Percentiles rank a stretch among this genome's conserved stretches.
Conservation (phyloP, 2,113 vertebrate species). For the Lophius piscatorius region DNA sequence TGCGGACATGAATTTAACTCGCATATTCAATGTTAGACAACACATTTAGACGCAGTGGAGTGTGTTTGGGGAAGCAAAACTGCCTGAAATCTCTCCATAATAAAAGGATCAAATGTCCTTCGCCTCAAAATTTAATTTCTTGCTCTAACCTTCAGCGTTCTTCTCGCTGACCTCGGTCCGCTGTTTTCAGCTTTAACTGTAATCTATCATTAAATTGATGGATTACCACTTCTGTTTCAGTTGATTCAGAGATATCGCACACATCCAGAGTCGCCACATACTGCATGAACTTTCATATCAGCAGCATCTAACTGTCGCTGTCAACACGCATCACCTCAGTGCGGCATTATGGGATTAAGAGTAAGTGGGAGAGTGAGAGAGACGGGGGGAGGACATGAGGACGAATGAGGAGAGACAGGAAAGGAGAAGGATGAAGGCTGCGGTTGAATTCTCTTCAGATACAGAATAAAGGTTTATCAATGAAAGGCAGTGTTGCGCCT, state of each 20-base stretch:
- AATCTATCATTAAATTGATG: constrained; percentile 28
- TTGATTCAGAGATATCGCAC: neutral
- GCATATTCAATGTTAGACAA: no score
- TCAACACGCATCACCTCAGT: constrained; percentile 27
- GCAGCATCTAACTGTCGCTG: constrained; percentile 12
- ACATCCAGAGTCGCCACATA: constrained; percentile 8
- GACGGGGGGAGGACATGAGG: neutral
- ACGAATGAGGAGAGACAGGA: neutral
- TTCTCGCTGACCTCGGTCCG: constrained; percentile 1
- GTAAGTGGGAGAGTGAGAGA: neutral
- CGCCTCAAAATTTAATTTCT: constrained; percentile 1
- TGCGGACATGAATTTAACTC: neutral
- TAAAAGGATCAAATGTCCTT: constrained; percentile 1
- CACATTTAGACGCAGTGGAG: no score
- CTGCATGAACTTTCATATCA: constrained; percentile 15
- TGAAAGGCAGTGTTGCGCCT: constrained; percentile 1
- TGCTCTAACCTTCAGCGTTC: neutral
- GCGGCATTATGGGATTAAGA: constrained; percentile 26
- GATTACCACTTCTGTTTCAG: constrained; percentile 13
- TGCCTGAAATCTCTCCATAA: neutral
- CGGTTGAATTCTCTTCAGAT: neutral
- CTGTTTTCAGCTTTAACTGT: constrained; percentile 8
- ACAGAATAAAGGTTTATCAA: neutral
- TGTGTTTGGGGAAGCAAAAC: no score
- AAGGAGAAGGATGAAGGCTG: neutral